phyloP scores from a whole-genome alignment of 2,113 vertebrate species.

The Atractosteus spatula region DNA sequence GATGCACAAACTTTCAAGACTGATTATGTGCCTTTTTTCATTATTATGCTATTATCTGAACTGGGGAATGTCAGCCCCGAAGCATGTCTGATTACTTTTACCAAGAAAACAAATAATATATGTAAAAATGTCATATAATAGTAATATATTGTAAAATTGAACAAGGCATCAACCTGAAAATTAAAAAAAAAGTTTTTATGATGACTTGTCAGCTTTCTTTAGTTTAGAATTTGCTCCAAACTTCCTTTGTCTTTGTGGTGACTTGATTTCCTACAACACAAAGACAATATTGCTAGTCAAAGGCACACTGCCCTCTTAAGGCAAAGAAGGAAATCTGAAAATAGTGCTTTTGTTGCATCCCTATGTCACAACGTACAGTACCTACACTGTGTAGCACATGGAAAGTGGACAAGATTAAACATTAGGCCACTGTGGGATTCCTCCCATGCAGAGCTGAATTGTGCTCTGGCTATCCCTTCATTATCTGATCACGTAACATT shows the following conservation, averaged over 20 bases:
- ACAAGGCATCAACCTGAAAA: conserved; percentile 47
- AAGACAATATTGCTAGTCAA: background rate
- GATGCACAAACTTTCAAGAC: conserved; percentile 43
- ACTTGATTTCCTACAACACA: background rate
- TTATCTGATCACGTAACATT: too few relatives aligned
- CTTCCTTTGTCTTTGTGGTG: too few relatives aligned
- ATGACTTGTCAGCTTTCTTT: conserved; percentile 10
- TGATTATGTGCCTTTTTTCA: conserved; percentile 67
- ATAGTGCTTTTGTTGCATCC: too few relatives aligned
- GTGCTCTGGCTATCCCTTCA: too few relatives aligned
- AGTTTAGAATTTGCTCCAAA: too few relatives aligned
- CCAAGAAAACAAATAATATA: conserved; percentile 41
- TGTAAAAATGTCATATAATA: conserved; percentile 62
- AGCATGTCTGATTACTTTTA: conserved; percentile 68
- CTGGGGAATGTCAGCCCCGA: conserved; percentile 57
- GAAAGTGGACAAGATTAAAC: too few relatives aligned
- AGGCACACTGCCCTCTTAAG: background rate
- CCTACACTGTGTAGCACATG: too few relatives aligned
- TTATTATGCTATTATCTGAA: conserved; percentile 56
- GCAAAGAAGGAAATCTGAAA: too few relatives aligned
- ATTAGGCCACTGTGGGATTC: too few relatives aligned
- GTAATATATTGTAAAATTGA: conserved; percentile 63
- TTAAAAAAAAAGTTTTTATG: conserved; percentile 53
- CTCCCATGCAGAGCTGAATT: too few relatives aligned
- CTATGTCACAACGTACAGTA: background rate